Percentiles rank a stretch among this genome's conserved stretches.
phyloP scores from a whole-genome alignment of 30 jellyfish, hydroid and myxozoan species.

The Aurelia coerulea region DNA sequence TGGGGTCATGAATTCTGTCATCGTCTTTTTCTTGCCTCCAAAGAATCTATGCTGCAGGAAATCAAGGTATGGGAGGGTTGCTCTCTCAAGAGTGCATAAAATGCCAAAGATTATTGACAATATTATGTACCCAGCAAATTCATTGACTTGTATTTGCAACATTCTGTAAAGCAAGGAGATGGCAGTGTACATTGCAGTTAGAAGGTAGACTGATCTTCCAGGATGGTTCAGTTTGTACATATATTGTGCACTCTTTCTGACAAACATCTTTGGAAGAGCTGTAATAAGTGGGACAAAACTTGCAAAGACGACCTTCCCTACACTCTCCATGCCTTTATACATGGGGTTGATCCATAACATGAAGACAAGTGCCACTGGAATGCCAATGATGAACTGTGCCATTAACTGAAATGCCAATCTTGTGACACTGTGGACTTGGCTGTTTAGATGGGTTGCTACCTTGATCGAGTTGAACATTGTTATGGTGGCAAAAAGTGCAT shows the following conservation, averaged over 20 bases:
- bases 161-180: constrained; percentile 39
- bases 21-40: constrained; percentile 25
- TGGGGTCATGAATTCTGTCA: constrained; percentile 70
- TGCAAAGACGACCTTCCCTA: constrained; percentile 43
- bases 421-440: not conserved
- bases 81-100: constrained; percentile 52
- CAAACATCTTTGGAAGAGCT: constrained; percentile 56
- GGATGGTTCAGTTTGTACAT: constrained; percentile 56
- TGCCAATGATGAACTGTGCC: constrained; percentile 57
- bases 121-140: constrained; percentile 3
- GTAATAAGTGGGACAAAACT: constrained; percentile 60
- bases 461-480: constrained; percentile 47
- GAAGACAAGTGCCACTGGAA: constrained; percentile 53
- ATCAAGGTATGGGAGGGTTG: constrained; percentile 56
- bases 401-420: constrained; percentile 21
- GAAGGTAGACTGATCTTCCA: constrained; percentile 63
- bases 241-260: constrained; percentile 36
- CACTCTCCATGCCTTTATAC: constrained; percentile 30
- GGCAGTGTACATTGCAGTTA: constrained; percentile 60
- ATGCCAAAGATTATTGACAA: constrained; percentile 49
- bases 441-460: constrained; percentile 17
- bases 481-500: constrained; percentile 31
- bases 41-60: constrained; percentile 51
- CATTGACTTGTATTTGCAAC: constrained; percentile 53
- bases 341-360: constrained; percentile 58